Evolutionary conservation across 1,140 invertebrate species (phyloP).

Genomic region (Tetramorium alpestre): DNA sequence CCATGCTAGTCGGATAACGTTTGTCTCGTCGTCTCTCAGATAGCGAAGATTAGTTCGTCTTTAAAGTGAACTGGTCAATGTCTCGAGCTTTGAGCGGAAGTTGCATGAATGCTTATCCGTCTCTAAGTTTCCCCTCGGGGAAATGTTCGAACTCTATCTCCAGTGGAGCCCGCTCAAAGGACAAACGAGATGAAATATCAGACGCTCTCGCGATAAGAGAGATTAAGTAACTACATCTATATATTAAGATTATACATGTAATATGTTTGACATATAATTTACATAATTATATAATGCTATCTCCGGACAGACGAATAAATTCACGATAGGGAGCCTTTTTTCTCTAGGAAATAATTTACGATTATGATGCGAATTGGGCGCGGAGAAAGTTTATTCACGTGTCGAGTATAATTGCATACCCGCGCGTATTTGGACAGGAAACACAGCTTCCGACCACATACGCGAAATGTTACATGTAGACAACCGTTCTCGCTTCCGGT

Average conservation of each 20-base stretch:
- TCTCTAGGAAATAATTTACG: too few relatives aligned
- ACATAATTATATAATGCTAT: too few relatives aligned
- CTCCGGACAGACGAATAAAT: too few relatives aligned
- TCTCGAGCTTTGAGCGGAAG: constrained; percentile 37
- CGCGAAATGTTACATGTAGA: constrained; percentile 60
- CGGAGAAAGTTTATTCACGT: constrained; percentile 56
- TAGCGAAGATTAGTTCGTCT: constrained; percentile 67
- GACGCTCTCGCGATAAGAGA: constrained; percentile 18
- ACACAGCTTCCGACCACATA: constrained; percentile 62
- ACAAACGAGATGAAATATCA: constrained; percentile 43
- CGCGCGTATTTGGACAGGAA: constrained; percentile 57
- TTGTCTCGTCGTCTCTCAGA: constrained; percentile 52
- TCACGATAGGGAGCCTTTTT: too few relatives aligned
- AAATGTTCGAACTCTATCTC: constrained; percentile 25
- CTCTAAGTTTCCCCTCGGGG: constrained; percentile 36
- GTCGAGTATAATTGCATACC: constrained; percentile 49
- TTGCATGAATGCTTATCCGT: constrained; percentile 44
- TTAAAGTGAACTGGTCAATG: constrained; percentile 54
- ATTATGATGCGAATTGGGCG: too few relatives aligned
- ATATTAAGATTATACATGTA: constrained; percentile 24
- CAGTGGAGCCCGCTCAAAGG: constrained; percentile 17
- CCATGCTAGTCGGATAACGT: constrained; percentile 70
- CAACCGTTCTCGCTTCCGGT: constrained; percentile 79
- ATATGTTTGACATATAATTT: too few relatives aligned
- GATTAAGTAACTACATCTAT: constrained; percentile 41